A percentile compares a stretch with the other conserved stretches of the same genome.
Evolutionary conservation across 1,140 invertebrate species (phyloP).

Genomic region (Agrypnia vestita): DNA sequence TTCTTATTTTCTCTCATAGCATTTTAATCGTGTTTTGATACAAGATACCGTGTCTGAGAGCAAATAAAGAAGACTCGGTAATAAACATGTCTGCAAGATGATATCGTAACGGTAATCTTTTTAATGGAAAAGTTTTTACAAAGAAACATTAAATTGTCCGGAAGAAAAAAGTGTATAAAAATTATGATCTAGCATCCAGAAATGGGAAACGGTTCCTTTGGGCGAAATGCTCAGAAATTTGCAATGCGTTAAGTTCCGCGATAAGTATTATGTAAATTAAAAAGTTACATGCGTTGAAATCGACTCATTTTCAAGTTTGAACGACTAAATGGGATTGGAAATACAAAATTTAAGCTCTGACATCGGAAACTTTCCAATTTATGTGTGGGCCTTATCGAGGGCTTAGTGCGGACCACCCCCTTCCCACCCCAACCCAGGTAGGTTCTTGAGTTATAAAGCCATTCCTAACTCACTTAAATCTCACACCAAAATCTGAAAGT

Average conservation of each 20-base stretch:
- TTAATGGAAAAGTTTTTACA: too few species aligned
- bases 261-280: slow-evolving; percentile 36
- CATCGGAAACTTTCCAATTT: slow-evolving; percentile 59
- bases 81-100: too few species aligned
- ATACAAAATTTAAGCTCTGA: slow-evolving; percentile 59
- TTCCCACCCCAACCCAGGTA: slow-evolving; percentile 5
- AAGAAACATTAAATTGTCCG: too few species aligned
- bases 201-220: too few species aligned
- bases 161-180: too few species aligned
- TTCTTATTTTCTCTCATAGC: too few species aligned
- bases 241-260: slow-evolving; percentile 24
- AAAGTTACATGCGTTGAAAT: slow-evolving; percentile 38
- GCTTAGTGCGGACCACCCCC: slow-evolving; percentile 45
- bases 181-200: too few species aligned
- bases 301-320: slow-evolving; percentile 39
- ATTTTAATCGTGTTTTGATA: too few species aligned
- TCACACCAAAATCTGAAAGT: slow-evolving; percentile 41
- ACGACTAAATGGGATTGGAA: slow-evolving; percentile 44
- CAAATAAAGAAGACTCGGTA: too few species aligned
- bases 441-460: slow-evolving; percentile 56
- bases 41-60: too few species aligned
- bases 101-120: too few species aligned
- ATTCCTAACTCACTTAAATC: slow-evolving; percentile 60
- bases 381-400: slow-evolving; percentile 56
- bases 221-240: slow-evolving; percentile 4